These are phyloP conservation scores for Neopelma chrysocephalum DNA, from an alignment of 2,797 vertebrate genomes.

Conservation along the genomic window DNA sequence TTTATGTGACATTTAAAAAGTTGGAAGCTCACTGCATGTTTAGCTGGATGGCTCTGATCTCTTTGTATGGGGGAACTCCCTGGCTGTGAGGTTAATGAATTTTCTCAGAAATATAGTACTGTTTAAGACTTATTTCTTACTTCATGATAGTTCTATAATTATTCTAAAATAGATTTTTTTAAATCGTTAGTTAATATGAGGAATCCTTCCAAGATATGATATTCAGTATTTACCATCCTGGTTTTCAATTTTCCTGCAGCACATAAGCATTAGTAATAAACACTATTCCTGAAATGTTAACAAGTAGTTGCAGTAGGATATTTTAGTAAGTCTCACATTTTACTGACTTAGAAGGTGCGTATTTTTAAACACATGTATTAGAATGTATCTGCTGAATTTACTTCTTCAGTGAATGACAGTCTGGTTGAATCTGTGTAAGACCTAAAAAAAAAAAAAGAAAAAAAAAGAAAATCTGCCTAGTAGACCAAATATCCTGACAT, in stretches of 20 bases:
- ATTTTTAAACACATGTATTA: not conserved
- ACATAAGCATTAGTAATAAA: not conserved
- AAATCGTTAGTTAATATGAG: not conserved
- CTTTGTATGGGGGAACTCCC: not conserved
- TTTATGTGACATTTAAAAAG: not conserved
- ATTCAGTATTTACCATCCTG: not conserved
- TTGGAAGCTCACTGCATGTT: not conserved
- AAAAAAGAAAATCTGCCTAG: not conserved
- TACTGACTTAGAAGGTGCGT: not conserved
- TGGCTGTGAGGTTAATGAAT: slow-evolving; percentile 38
- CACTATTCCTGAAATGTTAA: not conserved
- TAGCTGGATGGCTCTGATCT: not conserved
- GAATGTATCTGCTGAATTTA: not conserved
- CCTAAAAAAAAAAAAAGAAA: not conserved
- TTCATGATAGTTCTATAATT: not conserved
- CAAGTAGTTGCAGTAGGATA: not conserved
- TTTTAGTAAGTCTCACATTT: not conserved
- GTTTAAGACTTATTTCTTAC: not conserved
- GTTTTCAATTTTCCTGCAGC: not conserved
- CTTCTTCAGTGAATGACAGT: not conserved
- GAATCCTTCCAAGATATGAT: not conserved
- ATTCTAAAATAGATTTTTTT: not conserved
- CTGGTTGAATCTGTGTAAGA: not conserved
- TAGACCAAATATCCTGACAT: not conserved
- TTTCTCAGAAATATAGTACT: not conserved